Evolutionary conservation across 2,113 vertebrate species (phyloP).

Genomic region (Thunnus maccoyii): DNA sequence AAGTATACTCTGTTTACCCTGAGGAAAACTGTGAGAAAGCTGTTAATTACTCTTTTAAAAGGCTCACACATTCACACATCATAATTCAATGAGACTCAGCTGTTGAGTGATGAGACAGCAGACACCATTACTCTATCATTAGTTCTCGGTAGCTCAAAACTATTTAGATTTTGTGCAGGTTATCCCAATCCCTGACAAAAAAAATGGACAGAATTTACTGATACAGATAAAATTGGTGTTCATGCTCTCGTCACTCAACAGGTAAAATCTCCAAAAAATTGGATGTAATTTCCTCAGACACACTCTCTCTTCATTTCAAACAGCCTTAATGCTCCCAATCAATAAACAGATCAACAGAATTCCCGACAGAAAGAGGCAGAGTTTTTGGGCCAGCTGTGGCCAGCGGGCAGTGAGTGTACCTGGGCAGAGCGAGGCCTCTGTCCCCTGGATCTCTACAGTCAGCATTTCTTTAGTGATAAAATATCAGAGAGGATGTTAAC

Average conservation of each 20-base stretch:
- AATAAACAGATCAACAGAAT: conserved; percentile 23
- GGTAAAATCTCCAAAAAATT: neutral
- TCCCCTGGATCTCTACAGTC: conserved; percentile 67
- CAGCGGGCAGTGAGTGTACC: conserved; percentile 62
- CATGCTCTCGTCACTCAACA: conserved; percentile 6
- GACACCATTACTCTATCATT: conserved; percentile 8
- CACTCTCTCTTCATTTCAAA: neutral
- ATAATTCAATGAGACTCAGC: neutral
- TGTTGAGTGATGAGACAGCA: neutral
- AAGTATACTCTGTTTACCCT: conserved; percentile 7
- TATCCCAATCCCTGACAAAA: neutral
- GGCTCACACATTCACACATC: conserved; percentile 29
- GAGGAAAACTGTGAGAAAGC: conserved; percentile 17
- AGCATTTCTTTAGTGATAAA: conserved; percentile 69
- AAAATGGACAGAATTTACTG: neutral
- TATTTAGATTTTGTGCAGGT: neutral
- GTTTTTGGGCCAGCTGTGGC: conserved; percentile 11
- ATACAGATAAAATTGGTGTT: conserved; percentile 38
- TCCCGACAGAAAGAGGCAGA: conserved; percentile 50
- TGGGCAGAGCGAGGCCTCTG: conserved; percentile 68
- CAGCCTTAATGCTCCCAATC: conserved; percentile 5
- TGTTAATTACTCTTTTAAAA: conserved; percentile 36
- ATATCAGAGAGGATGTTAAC: conserved; percentile 73
- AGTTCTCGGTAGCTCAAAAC: neutral
- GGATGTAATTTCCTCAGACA: neutral